Evolutionary conservation across 2,113 vertebrate genomes (phyloP).

Genomic region (Theropithecus gelada): DNA sequence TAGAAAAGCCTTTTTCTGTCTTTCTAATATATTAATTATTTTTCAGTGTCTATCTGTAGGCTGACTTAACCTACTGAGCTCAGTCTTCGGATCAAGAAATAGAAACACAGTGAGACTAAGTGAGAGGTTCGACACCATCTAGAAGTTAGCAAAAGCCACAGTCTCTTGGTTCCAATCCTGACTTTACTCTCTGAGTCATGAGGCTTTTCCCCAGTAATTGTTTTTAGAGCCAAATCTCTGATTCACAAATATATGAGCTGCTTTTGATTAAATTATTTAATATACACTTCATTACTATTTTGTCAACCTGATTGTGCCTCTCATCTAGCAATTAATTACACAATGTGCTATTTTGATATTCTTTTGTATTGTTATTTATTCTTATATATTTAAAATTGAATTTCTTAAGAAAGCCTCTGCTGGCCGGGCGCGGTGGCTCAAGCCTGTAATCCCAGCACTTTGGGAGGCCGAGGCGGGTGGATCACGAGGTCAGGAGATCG

Average conservation of each 20-base stretch:
- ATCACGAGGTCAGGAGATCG: too few relatives aligned
- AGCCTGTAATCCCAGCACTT: too few relatives aligned
- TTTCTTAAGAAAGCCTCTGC: neutral
- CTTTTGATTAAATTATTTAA: neutral
- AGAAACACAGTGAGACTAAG: neutral
- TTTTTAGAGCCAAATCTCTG: neutral
- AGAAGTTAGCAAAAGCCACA: neutral
- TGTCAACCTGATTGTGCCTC: neutral
- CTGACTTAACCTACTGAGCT: neutral
- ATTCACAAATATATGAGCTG: neutral
- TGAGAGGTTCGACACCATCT: rapidly evolving
- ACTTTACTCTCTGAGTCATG: neutral
- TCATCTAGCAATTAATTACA: neutral
- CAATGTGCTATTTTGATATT: too few relatives aligned
- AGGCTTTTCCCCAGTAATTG: neutral
- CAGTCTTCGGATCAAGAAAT: neutral
- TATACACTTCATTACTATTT: neutral
- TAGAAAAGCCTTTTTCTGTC: neutral
- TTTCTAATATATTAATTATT: neutral
- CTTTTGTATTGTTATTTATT: neutral
- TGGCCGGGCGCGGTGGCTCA: too few relatives aligned
- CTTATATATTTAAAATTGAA: neutral
- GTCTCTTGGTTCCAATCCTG: too few relatives aligned
- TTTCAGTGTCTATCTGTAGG: neutral
- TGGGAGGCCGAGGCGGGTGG: too few relatives aligned